Evolutionary conservation across 2,113 vertebrate species (phyloP).

Genomic region (Tachysurus fulvidraco): DNA sequence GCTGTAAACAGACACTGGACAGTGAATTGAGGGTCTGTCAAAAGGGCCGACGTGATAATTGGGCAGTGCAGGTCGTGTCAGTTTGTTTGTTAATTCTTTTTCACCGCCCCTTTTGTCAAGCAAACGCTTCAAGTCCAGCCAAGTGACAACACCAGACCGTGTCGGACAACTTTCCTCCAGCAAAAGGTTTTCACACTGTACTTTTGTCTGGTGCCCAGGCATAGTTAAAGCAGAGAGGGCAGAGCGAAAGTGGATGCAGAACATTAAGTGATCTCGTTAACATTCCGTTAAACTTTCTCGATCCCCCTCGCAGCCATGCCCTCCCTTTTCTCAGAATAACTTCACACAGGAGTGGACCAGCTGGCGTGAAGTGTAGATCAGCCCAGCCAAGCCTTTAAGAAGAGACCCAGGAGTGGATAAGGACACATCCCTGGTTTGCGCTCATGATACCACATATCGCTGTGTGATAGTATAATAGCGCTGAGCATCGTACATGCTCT

Average conservation of each 20-base stretch:
- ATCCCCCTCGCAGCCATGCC: conserved; percentile 12
- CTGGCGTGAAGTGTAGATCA: conserved; percentile 43
- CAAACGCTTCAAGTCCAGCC: conserved; percentile 71
- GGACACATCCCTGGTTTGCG: conserved; percentile 31
- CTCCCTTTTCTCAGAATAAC: conserved; percentile 55
- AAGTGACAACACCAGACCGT: conserved; percentile 70
- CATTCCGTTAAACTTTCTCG: conserved; percentile 73
- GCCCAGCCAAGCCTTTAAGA: conserved; percentile 2
- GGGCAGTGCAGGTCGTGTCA: conserved; percentile 67
- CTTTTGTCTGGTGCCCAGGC: conserved; percentile 61
- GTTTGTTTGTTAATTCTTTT: conserved; percentile 56
- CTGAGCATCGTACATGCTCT: background rate
- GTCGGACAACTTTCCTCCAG: conserved; percentile 63
- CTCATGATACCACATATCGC: conserved; percentile 37
- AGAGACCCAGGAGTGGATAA: conserved; percentile 25
- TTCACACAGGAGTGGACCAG: conserved; percentile 55
- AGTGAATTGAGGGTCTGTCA: conserved; percentile 54
- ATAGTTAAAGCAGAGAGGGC: conserved; percentile 46
- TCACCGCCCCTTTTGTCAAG: conserved; percentile 53
- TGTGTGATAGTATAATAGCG: background rate
- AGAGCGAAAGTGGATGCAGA: conserved; percentile 57
- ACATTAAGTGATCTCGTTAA: conserved; percentile 77
- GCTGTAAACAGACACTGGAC: conserved; percentile 58
- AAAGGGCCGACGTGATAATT: conserved; percentile 66
- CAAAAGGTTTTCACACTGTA: conserved; percentile 60